Evolutionary conservation across 2,797 vertebrate species (phyloP).

Genomic region (Eulemur albifrons): DNA sequence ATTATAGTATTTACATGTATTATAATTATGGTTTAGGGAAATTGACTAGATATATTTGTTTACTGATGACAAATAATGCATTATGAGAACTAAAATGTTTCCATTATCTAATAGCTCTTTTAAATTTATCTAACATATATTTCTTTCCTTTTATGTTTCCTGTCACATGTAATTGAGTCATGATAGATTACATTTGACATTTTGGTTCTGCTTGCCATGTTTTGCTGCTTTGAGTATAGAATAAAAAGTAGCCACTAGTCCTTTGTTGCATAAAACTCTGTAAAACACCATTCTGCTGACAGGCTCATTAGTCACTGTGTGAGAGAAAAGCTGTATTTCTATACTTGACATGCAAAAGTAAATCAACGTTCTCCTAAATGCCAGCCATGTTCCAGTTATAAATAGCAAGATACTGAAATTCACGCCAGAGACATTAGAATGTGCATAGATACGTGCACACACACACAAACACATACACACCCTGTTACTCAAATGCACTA

Average conservation of each 20-base stretch:
- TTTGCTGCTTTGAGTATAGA: constrained; percentile 33
- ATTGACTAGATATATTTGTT: background rate
- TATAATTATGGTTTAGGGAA: background rate
- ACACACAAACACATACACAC: background rate
- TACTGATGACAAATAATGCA: background rate
- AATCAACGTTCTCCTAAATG: constrained; percentile 52
- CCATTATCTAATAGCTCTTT: background rate
- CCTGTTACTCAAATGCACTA: background rate
- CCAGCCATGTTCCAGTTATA: background rate
- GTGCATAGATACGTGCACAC: background rate
- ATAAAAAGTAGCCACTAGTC: constrained; percentile 57
- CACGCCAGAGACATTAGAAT: background rate
- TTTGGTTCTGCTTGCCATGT: constrained; percentile 29
- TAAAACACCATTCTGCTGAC: constrained; percentile 47
- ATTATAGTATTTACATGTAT: background rate
- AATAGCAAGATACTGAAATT: background rate
- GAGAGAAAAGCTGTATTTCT: constrained; percentile 43
- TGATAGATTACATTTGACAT: constrained; percentile 62
- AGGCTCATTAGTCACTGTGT: constrained; percentile 54
- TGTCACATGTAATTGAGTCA: constrained; percentile 50
- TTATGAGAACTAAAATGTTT: constrained; percentile 5
- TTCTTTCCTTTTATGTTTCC: constrained; percentile 41
- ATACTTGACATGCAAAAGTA: constrained; percentile 56
- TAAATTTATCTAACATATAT: constrained; percentile 3
- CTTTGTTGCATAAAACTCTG: constrained; percentile 50